phyloP scores from a whole-genome alignment of 2,888 invertebrate genomes.

The Amphipoea lucens region DNA sequence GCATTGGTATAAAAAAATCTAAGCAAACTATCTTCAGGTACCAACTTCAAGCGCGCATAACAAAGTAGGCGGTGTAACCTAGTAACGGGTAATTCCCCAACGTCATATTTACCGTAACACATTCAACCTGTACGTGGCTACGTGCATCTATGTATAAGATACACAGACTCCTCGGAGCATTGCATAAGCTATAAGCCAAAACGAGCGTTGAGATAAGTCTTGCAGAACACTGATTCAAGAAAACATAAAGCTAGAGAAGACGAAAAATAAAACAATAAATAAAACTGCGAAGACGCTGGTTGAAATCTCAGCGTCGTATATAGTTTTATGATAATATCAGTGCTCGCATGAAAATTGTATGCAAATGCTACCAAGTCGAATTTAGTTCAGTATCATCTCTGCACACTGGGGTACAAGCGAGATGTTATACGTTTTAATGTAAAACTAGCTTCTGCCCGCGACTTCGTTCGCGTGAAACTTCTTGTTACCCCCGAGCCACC shows the following conservation, averaged over 20 bases:
- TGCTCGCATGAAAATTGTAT: slow-evolving; percentile 56
- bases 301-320: slow-evolving; percentile 38
- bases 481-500: no score
- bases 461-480: no score
- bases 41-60: background rate
- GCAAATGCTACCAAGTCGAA: slow-evolving; percentile 58
- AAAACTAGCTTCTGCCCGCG: background rate
- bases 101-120: slow-evolving; percentile 49
- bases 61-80: slow-evolving; percentile 4
- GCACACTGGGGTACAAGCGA: slow-evolving; percentile 1
- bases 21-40: background rate
- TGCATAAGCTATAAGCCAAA: slow-evolving; percentile 58
- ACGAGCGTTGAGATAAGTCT: slow-evolving; percentile 33
- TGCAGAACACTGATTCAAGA: slow-evolving; percentile 36
- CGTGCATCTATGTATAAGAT: slow-evolving; percentile 41
- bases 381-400: slow-evolving; percentile 44
- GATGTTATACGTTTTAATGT: slow-evolving; percentile 16
- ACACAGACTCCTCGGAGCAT: slow-evolving; percentile 43
- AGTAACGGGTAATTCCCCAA: slow-evolving; percentile 44
- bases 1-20: background rate
- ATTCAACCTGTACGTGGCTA: slow-evolving; percentile 22
- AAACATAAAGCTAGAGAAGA: slow-evolving; percentile 24
- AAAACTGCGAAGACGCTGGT: slow-evolving; percentile 31
- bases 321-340: slow-evolving; percentile 48
- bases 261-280: slow-evolving; percentile 53